Evolutionary conservation across 2,888 invertebrate genomes (phyloP).

Genomic region (Desoria tigrina): DNA sequence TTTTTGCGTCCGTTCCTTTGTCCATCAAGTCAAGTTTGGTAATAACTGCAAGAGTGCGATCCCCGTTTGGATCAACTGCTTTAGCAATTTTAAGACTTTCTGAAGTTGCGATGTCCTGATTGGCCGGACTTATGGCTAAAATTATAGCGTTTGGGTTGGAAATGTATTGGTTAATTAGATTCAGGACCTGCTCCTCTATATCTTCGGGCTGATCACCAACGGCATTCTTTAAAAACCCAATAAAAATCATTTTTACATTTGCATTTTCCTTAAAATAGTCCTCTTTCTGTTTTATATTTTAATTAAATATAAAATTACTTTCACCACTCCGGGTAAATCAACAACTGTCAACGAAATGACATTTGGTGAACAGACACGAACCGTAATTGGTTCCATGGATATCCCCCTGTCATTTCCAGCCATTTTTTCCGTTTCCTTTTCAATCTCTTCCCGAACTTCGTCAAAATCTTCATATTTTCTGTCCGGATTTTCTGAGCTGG

Average conservation of each 20-base stretch:
- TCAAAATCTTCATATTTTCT: conserved; percentile 81
- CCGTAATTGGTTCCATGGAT: conserved; percentile 87
- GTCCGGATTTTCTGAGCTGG: too few relatives aligned
- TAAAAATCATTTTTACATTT: too few relatives aligned
- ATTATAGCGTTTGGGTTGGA: conserved; percentile 97
- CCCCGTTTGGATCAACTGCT: conserved; percentile 92
- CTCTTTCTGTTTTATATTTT: too few relatives aligned
- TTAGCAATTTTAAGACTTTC: conserved; percentile 95
- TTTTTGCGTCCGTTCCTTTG: conserved; percentile 96
- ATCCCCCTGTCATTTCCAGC: conserved; percentile 96
- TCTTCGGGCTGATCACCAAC: conserved; percentile 98
- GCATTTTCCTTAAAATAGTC: too few relatives aligned
- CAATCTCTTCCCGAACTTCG: conserved; percentile 87
- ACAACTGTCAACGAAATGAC: conserved; percentile 91
- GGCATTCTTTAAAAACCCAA: conserved; percentile 61
- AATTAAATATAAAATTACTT: too few relatives aligned
- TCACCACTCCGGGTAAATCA: conserved; percentile 96
- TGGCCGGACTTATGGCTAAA: conserved; percentile 96
- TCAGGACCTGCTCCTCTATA: conserved; percentile 90
- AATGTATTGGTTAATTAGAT: conserved; percentile 84
- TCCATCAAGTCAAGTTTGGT: conserved; percentile 99
- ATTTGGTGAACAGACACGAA: conserved; percentile 89
- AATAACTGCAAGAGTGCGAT: conserved; percentile 89
- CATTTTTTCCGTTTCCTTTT: conserved; percentile 87
- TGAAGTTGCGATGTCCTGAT: conserved; percentile 98